Evolutionary conservation across 2,113 vertebrate genomes (phyloP).

Genomic region (Hiodon tergisus): DNA sequence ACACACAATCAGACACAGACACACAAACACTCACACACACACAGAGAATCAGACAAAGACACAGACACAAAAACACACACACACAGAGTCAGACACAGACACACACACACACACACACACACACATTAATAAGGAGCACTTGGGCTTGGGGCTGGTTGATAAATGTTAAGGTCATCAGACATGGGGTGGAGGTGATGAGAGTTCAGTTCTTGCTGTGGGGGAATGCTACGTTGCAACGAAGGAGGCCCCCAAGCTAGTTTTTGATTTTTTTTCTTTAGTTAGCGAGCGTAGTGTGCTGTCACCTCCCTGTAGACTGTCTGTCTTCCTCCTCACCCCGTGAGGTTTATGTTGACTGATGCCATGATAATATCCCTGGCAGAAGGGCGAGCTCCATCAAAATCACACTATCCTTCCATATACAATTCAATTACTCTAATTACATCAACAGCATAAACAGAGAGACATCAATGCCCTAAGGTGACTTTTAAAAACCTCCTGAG

Average conservation of each 20-base stretch:
- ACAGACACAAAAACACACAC: no score
- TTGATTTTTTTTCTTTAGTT: conserved; percentile 38
- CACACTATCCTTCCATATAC: background rate
- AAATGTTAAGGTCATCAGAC: conserved; percentile 84
- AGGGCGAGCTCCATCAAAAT: background rate
- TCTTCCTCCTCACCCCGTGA: conserved; percentile 16
- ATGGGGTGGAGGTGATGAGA: background rate
- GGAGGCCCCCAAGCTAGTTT: conserved; percentile 69
- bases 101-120: no score
- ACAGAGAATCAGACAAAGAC: no score
- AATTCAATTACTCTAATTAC: conserved; percentile 7
- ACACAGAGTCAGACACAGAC: no score
- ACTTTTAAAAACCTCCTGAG: background rate
- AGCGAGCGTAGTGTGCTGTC: conserved; percentile 54
- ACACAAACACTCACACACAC: no score
- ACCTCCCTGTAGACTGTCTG: conserved; percentile 55
- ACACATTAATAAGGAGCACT: conserved; percentile 56
- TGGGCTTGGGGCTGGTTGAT: conserved; percentile 79
- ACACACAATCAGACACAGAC: conserved; percentile 69
- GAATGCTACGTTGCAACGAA: conserved; percentile 52
- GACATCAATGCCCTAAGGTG: background rate
- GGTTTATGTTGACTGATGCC: background rate
- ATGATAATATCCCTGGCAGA: background rate
- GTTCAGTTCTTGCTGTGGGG: conserved; percentile 18
- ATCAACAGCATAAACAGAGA: background rate